Percentiles rank a stretch among this genome's conserved stretches.
Conservation (phyloP, 64 coral and sea anemone species). For the Montipora foliosa region DNA sequence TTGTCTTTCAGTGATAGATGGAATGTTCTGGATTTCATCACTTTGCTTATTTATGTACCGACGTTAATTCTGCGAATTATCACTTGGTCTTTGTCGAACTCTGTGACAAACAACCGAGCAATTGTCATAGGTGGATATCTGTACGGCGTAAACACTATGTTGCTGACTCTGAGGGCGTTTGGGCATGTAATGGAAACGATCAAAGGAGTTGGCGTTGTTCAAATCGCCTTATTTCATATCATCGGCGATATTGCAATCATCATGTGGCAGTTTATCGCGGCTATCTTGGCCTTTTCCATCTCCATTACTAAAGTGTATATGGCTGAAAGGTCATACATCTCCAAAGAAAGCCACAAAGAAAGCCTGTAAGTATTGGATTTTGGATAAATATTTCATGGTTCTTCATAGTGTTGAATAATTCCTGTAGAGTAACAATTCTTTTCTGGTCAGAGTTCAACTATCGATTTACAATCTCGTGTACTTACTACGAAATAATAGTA, state of each 20-base stretch:
- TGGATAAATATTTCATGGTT: not conserved
- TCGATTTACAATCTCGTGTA: too few species aligned
- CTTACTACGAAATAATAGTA: too few species aligned
- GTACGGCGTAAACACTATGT: slow-evolving; percentile 64
- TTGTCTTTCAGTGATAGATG: slow-evolving; percentile 49
- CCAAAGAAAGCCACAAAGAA: not conserved
- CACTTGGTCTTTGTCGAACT: slow-evolving; percentile 5
- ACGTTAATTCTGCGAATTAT: slow-evolving; percentile 34
- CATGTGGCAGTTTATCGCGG: slow-evolving; percentile 49
- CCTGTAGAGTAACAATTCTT: too few species aligned
- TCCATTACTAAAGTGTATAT: slow-evolving; percentile 52
- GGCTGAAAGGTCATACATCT: slow-evolving; percentile 37
- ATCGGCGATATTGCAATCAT: slow-evolving; percentile 4
- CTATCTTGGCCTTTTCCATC: slow-evolving; percentile 49
- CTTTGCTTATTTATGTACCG: slow-evolving; percentile 2
- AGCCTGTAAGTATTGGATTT: not conserved
- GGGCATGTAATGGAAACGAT: slow-evolving; percentile 50
- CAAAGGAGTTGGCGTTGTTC: slow-evolving; percentile 21
- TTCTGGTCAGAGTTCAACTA: too few species aligned
- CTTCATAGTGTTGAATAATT: too few species aligned
- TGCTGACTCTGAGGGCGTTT: slow-evolving; percentile 48
- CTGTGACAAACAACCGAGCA: slow-evolving; percentile 24
- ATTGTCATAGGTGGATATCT: slow-evolving; percentile 46
- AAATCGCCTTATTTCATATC: slow-evolving; percentile 54
- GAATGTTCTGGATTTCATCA: slow-evolving; percentile 57